Base-by-base conservation (phyloP, 2,888 invertebrate genomes). In the Euphydryas editha region DNA sequence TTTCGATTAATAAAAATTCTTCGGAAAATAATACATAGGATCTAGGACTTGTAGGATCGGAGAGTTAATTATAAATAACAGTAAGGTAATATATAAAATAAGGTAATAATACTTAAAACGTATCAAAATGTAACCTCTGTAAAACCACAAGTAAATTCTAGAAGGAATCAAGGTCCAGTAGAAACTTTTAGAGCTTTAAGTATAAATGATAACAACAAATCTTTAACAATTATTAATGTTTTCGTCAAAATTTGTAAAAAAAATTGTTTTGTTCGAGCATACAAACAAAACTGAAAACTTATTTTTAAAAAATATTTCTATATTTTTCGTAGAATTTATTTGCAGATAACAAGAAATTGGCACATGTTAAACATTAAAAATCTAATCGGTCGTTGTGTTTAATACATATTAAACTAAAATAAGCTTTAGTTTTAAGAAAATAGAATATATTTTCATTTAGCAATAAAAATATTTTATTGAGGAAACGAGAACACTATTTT, bases 321-420 rank as follows among this genome's bases (percentile, higher is more conserved):
- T 44, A n/a, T 44, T n/a, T 15, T 44, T 44, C n/a, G 37, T 30
- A 1, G 30, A 46, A 5, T 59, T 59, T 59, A 18, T 46, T 49
- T 10, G 5, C 15, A 18, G 15, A 49, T 59, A 49, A 59, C n/a
- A 59, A 44, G 13, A 17, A 67, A 66, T 66, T 72, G 67, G 65
- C 67, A 60, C 66, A 62, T 63, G 56, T 54, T 49, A 21, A 49
- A 57, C 46, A 59, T 56, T 65, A 63, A 61, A 54, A 61, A 65
- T 67, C 59, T 73, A 59, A 70, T 68, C 67, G 64, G 66, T 56
- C 60, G 42, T 56, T 60, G 62, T 60, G 20, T 61, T 42, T 59
- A 58, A 60, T 59, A 62, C 56, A 42, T 49, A 13, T 62, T 59
- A 59, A 15, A n/a, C 6, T 44, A n/a, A 44, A 44, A 44, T 44